phyloP scores from a whole-genome alignment of 2,888 invertebrate genomes.

The Cheilosia impressa region DNA sequence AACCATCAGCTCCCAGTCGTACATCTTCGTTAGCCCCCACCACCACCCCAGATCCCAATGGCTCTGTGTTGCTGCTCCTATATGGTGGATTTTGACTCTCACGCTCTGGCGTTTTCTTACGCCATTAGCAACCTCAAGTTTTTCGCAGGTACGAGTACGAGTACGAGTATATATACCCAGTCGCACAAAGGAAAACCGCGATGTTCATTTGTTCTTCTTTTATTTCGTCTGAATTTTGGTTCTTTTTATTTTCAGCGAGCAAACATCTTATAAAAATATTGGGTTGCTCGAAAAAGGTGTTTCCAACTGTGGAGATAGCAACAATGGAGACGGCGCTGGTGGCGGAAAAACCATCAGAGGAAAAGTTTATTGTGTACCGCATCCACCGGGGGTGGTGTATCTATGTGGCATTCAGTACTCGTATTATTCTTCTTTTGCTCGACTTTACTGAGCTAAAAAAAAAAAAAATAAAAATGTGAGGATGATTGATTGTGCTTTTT shows the following conservation, averaged over 20 bases:
- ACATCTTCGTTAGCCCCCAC: conserved; percentile 50
- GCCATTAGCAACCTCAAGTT: conserved; percentile 68
- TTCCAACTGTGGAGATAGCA: conserved; percentile 20
- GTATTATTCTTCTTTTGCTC: conserved; percentile 21
- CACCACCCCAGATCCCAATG: too few relatives aligned
- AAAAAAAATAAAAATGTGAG: conserved; percentile 29
- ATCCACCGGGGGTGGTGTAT: neutral
- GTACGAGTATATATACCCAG: neutral
- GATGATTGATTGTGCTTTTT: conserved; percentile 75
- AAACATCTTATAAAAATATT: conserved; percentile 66
- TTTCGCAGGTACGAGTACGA: conserved; percentile 30
- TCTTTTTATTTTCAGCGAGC: conserved; percentile 33
- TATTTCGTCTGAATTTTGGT: conserved; percentile 4
- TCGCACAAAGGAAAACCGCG: conserved; percentile 41
- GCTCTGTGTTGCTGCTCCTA: conserved; percentile 37
- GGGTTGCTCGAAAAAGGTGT: conserved; percentile 56
- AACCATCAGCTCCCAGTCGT: conserved; percentile 24
- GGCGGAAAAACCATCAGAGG: conserved; percentile 6
- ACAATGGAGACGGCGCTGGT: conserved; percentile 4
- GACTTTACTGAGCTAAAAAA: conserved; percentile 22
- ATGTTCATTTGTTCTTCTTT: conserved; percentile 56
- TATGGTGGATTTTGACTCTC: conserved; percentile 7
- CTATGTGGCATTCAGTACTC: neutral
- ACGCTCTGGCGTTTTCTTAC: conserved; percentile 38
- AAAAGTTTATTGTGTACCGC: conserved; percentile 40